Base-by-base conservation (phyloP, 2,888 invertebrate genomes). In the Drosophila kuntzei region DNA sequence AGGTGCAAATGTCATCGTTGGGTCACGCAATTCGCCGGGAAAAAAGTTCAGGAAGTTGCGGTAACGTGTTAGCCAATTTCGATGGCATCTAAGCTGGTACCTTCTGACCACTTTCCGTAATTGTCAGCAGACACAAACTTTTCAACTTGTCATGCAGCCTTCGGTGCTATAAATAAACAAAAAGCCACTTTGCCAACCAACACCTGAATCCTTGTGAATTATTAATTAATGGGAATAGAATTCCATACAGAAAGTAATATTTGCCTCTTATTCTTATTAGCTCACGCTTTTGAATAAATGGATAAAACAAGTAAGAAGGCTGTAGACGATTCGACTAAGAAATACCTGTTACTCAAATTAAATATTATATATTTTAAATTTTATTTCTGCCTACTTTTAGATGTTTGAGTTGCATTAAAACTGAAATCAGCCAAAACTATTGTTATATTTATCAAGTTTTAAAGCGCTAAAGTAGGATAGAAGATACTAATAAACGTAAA, bases 1-100 rank as follows among this genome's bases (percentile, higher is more conserved):
- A 82, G 77, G 69, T 82, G 83, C 62, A 65, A 87, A 71, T 79
- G 83, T 66, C 86, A 54, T 65, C 53, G 65, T 36, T 5, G 53
- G 65, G 66, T 79, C 76, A 67, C 76, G 71, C 71, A 71, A 76
- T 72, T 76, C 71, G 41, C 55, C 47, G 32, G 49, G 27, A 63
- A 39, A 63, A 39, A 79, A 72, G 66, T 70, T 79, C 36, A 68
- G 62, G 16, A 70, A 55, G 53, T 70, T 66, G 29, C 12, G 49
- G 47, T 67, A 34, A 55, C 47, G 53, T 58, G 36, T 34, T 74
- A n/a, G n/a, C n/a, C n/a, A n/a, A n/a, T n/a, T n/a, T n/a, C n/a
- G 54, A 27, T 65, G 49, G 50, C 34, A 29, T 6, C 41, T 51
- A 32, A 39, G 32, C 20, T 41, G 22, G 18, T 49, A 44, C 41